Base-by-base conservation (phyloP, 1,140 invertebrate species). In the Nephila pilipes region DNA sequence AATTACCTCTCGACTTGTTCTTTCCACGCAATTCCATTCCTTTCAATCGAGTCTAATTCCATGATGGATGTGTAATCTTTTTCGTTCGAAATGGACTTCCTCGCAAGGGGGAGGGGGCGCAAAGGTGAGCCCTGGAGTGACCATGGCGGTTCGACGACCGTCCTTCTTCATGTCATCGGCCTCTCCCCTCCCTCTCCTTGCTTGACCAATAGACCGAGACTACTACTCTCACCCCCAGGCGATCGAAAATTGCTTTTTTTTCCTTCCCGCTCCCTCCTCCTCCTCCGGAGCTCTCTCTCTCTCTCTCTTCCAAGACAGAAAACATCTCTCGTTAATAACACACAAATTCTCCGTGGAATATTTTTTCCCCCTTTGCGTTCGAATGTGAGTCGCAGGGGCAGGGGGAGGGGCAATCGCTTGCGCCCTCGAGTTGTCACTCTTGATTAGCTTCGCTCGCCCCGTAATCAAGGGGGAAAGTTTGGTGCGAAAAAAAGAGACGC, bases 141-240 rank as follows among this genome's bases (percentile, higher is more conserved):
- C 69, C 69, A 75, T 20, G 69, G 29, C 18, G 69, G 69, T 75
- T 75, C 69, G 69, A 32, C 69, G 69, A 75, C 69, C 69, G 29
- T 75, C 69, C 29, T 32, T 75, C 69, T 20, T 14, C 29, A 65
- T 65, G 63, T 65, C 63, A 65, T 65, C 63, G 63, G 63, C 63
- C 63, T 25, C 63, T n/a, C 63, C 63, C 63, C 63, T n/a, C 63
- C 63, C 63, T 75, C 69, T 16, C 25, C 36, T 18, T 36, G 69
- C 29, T 75, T 36, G 69, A 18, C 69, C 69, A 36, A 75, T 32
- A 65, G 63, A 65, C 63, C 63, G 63, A n/a, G 8, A 65, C 63
- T 14, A 25, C 63, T 25, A 22, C 14, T 65, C 63, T 25, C 63
- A 10, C 63, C 63, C 63, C 25, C 25, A 25, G 63, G 63, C 63